Base-by-base conservation (phyloP, 2,797 vertebrate species). In the Lepidocolaptes lacrymiger region DNA sequence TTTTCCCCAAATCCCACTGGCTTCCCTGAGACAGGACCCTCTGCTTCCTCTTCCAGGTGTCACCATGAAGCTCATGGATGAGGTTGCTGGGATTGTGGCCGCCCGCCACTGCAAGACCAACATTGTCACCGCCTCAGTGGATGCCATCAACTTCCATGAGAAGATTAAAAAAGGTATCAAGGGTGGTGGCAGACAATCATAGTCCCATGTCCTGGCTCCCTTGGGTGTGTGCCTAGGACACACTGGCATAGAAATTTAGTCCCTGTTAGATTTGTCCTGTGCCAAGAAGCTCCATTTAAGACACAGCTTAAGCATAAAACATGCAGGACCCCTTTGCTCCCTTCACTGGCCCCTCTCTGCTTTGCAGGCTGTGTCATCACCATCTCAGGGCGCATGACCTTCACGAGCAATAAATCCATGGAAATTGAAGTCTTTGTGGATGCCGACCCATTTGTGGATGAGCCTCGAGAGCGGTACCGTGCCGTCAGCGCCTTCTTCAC, bases 21-120 rank as follows among this genome's bases (percentile, higher is more conserved):
- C 36, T n/a, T 78, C 48, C 26, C 39, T 48, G n/a, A 78, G n/a
- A 77, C 9, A 17, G 14, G 21, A 6, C 52, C 27, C 10, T 32
- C 26, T 68, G 41, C 32, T 26, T 91, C 14, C 41, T 41, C 12
- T 18, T 11, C 6, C 97, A 99, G 99, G 99, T 49, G 99, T 99
- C 92, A 99, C 99, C 91, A 99, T 99, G 99, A 99, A 99, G 97
- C 97, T 99, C 93, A 99, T 99, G 99, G 99, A 99, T 0, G 99
- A 99, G 84, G 99, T 99, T 0, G 99, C 99, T 0, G 99, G 99
- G 44, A 99, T 99, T 2, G 99, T 99, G 81, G 99, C 99, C 0
- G 97, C 97, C 7, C 99, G 99, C 22, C 99, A 99, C 97, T 99
- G 99, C 98, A 98, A 98, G 97, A 99, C 99, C 95, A 99, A 99